Evolutionary conservation across 2,797 vertebrate genomes (phyloP).

Genomic region (Euthynnus affinis): DNA sequence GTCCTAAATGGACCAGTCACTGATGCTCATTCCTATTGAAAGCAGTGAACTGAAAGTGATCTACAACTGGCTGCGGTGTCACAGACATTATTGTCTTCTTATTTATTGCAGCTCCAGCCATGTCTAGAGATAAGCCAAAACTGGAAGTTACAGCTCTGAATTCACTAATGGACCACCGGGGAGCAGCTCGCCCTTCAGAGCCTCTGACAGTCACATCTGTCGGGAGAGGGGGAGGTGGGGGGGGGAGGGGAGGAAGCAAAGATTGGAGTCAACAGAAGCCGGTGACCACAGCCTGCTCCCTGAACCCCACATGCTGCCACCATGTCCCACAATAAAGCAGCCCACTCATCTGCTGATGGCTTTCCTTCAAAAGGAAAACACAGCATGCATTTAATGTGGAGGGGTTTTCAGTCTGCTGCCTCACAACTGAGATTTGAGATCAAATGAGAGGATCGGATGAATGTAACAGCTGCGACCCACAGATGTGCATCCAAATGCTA

Average conservation of each 20-base stretch:
- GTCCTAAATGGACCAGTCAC: constrained; percentile 7
- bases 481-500: constrained; percentile 55
- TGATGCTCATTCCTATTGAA: constrained; percentile 10
- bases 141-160: constrained; percentile 60
- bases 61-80: constrained; percentile 19
- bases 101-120: constrained; percentile 48
- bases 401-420: constrained; percentile 72
- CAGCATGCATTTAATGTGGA: constrained; percentile 78
- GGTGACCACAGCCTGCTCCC: constrained; percentile 78
- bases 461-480: constrained; percentile 67
- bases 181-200: constrained; percentile 59
- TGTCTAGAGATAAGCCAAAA: constrained; percentile 50
- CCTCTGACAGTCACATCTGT: constrained; percentile 80
- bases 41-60: constrained; percentile 31
- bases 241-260: constrained; percentile 68
- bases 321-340: constrained; percentile 78
- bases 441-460: constrained; percentile 69
- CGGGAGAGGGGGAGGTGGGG: too few relatives aligned
- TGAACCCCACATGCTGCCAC: constrained; percentile 68
- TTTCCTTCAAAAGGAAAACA: constrained; percentile 74
- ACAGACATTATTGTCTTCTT: constrained; percentile 24
- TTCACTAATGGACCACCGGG: constrained; percentile 73
- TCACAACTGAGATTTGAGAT: constrained; percentile 75
- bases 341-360: constrained; percentile 83
- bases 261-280: constrained; percentile 80